These are phyloP conservation scores for Synchiropus splendidus DNA, from an alignment of 2,113 vertebrate species.

Conservation along the genomic window DNA sequence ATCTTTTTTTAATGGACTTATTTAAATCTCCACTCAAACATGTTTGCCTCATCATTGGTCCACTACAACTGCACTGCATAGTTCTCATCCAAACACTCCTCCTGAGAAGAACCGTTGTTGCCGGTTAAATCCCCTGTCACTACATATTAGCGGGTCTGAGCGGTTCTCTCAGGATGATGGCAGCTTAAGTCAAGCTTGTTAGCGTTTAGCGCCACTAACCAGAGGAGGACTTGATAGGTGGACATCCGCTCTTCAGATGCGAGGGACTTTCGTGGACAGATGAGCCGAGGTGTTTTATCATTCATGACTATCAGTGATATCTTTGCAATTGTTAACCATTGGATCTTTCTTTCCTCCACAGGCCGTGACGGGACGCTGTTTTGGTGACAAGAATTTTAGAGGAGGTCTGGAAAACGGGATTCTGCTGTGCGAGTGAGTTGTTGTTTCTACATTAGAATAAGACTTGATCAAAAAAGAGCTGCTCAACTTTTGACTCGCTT, in stretches of 20 bases:
- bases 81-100: slow-evolving; percentile 2
- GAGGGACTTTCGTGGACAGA: too few species aligned
- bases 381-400: slow-evolving; percentile 86
- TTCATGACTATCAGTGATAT: too few species aligned
- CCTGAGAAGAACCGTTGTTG: too few species aligned
- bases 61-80: too few species aligned
- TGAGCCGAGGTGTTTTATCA: too few species aligned
- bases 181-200: slow-evolving; percentile 62
- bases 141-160: slow-evolving; percentile 45
- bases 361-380: slow-evolving; percentile 88
- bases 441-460: neutral
- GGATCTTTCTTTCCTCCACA: slow-evolving; percentile 32
- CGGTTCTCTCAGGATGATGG: slow-evolving; percentile 48
- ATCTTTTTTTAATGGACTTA: too few species aligned
- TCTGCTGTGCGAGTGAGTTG: slow-evolving; percentile 91
- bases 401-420: slow-evolving; percentile 85
- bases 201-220: slow-evolving; percentile 46
- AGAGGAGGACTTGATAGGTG: slow-evolving; percentile 30
- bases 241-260: slow-evolving; percentile 14
- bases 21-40: too few species aligned
- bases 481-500: too few species aligned
- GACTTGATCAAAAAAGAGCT: too few species aligned
- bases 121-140: slow-evolving; percentile 58
- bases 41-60: too few species aligned
- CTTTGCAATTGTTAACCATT: slow-evolving; percentile 6